A percentile compares a stretch with the other conserved stretches of the same genome.
Conservation (phyloP, 2,113 vertebrate species). For the Nothocercus julius region DNA sequence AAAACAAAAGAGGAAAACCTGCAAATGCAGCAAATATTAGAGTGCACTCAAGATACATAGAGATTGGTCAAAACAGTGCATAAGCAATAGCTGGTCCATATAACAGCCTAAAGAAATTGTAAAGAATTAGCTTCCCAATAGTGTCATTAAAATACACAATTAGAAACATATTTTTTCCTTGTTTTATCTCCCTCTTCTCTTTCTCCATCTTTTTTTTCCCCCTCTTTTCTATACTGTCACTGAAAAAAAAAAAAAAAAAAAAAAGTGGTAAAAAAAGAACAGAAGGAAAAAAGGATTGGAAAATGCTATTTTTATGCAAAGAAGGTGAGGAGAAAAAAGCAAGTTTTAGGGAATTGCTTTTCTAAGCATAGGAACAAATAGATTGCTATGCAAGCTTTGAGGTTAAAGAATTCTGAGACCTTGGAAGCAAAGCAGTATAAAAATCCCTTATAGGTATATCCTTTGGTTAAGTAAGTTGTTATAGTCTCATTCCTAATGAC, state of each 20-base stretch:
- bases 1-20: constrained; percentile 42
- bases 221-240: background rate
- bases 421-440: background rate
- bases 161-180: background rate
- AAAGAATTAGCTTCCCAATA: background rate
- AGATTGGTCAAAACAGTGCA: background rate
- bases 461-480: background rate
- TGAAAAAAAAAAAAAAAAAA: background rate
- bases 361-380: background rate
- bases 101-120: background rate
- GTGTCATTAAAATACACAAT: background rate
- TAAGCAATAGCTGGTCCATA: background rate
- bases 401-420: background rate
- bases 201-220: background rate
- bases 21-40: constrained; percentile 17
- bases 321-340: background rate
- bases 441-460: background rate
- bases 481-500: background rate
- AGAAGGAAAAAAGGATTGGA: background rate
- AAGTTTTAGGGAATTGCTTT: background rate
- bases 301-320: background rate
- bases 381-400: background rate
- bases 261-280: background rate
- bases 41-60: background rate
- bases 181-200: background rate